These are phyloP conservation scores for Drosophila parvula DNA, from an alignment of 1,140 invertebrate genomes.

Conservation along the genomic window DNA sequence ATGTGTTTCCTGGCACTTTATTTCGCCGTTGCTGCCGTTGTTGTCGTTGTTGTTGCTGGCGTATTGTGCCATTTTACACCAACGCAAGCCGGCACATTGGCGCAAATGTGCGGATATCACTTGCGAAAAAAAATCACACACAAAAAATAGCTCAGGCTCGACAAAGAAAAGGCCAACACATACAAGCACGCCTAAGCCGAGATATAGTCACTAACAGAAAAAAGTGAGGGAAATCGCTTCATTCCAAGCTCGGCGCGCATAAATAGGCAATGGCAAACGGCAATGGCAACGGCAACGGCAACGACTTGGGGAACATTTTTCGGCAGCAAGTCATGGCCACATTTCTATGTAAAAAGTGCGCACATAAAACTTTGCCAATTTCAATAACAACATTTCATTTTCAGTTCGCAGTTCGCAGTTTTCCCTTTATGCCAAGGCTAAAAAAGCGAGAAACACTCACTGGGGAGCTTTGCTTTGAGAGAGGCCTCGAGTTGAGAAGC, in stretches of 20 bases:
- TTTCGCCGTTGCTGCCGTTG: constrained; percentile 56
- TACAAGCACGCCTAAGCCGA: constrained; percentile 3
- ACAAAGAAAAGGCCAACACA: constrained; percentile 27
- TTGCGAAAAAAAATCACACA: constrained; percentile 33
- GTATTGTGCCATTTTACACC: constrained; percentile 78
- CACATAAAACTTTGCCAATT: constrained; percentile 81
- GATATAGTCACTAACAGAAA: constrained; percentile 11
- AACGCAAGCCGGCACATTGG: constrained; percentile 74
- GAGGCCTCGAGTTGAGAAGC: constrained; percentile 31
- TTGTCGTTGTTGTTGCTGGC: constrained; percentile 57
- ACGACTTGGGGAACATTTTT: constrained; percentile 62
- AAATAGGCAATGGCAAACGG: constrained; percentile 65
- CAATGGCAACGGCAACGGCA: constrained; percentile 12
- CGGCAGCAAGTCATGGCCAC: constrained; percentile 76
- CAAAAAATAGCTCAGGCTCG: constrained; percentile 14
- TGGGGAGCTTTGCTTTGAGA: constrained; percentile 53
- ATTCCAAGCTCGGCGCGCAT: constrained; percentile 66
- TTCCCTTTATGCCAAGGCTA: constrained; percentile 32
- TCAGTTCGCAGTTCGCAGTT: constrained; percentile 54
- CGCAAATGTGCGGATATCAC: constrained; percentile 75
- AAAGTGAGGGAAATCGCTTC: constrained; percentile 48
- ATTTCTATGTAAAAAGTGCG: constrained; percentile 79
- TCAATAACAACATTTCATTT: constrained; percentile 82
- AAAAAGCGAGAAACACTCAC: constrained; percentile 55
- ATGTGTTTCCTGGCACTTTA: constrained; percentile 83